Percentiles rank a stretch among this genome's conserved stretches.
phyloP scores from a whole-genome alignment of 2,113 vertebrate genomes.

The Nestor notabilis region DNA sequence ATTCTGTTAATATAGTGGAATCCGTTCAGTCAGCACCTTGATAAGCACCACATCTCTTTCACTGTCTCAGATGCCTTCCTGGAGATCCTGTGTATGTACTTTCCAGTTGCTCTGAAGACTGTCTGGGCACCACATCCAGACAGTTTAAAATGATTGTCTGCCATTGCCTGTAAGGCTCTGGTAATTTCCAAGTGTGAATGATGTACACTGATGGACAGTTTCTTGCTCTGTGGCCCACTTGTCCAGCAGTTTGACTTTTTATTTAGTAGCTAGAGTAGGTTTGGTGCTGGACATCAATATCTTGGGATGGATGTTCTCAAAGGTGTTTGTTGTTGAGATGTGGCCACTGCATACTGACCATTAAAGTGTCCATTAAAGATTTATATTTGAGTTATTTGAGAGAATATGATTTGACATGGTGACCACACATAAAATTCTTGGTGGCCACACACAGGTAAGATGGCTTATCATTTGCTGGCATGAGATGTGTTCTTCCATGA shows the following conservation, averaged over 20 bases:
- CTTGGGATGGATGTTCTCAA: background rate
- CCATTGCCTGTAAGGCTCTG: background rate
- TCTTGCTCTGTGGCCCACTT: background rate
- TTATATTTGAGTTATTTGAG: background rate
- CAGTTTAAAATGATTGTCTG: background rate
- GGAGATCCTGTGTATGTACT: background rate
- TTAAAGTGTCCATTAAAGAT: background rate
- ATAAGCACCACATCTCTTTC: background rate
- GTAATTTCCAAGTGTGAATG: background rate
- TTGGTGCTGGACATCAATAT: background rate
- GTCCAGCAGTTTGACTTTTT: background rate
- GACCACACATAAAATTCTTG: background rate
- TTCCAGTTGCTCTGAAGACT: background rate
- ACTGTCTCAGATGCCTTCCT: background rate
- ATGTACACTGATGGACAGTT: background rate
- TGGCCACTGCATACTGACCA: background rate
- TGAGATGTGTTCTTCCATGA: background rate
- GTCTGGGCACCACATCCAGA: background rate
- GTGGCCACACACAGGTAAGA: background rate
- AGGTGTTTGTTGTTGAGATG: background rate
- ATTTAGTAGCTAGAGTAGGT: background rate
- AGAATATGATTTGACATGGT: background rate
- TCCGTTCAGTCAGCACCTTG: slow-evolving; percentile 6
- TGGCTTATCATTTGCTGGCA: background rate
- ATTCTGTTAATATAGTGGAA: background rate